Evolutionary conservation across 2,888 invertebrate species (phyloP).

Genomic region (Zootermopsis nevadensis): DNA sequence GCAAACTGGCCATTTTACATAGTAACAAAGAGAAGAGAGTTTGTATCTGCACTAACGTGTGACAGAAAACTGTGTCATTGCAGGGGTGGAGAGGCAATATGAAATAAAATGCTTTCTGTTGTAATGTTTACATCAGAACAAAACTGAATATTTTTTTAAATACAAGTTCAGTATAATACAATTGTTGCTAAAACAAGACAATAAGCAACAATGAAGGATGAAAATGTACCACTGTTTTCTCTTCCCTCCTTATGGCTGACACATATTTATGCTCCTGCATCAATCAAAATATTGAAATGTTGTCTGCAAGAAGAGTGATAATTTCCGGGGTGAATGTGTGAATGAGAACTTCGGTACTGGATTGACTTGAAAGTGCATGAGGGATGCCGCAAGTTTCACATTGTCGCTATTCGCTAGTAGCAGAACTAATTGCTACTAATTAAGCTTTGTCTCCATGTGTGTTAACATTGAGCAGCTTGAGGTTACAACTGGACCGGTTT

Average conservation of each 20-base stretch:
- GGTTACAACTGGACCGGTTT: too few species aligned
- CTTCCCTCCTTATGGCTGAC: neutral
- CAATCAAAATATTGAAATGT: neutral
- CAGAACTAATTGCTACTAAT: too few species aligned
- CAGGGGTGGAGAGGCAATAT: too few species aligned
- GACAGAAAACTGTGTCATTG: too few species aligned
- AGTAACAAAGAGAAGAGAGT: neutral
- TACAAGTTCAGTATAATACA: neutral
- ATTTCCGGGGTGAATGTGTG: neutral
- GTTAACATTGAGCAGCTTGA: too few species aligned
- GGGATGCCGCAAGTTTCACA: neutral
- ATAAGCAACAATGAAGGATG: neutral
- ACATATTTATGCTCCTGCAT: neutral
- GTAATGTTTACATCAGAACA: too few species aligned
- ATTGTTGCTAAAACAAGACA: neutral
- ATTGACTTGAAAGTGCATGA: neutral
- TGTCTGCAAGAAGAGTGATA: neutral
- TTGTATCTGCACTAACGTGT: neutral
- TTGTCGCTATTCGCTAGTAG: neutral
- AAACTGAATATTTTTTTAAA: too few species aligned
- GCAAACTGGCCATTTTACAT: neutral
- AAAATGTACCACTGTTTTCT: neutral
- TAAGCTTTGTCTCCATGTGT: too few species aligned
- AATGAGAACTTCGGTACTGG: neutral
- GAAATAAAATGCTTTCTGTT: too few species aligned